phyloP scores from a whole-genome alignment of 2,888 invertebrate genomes.

The Myathropa florea region DNA sequence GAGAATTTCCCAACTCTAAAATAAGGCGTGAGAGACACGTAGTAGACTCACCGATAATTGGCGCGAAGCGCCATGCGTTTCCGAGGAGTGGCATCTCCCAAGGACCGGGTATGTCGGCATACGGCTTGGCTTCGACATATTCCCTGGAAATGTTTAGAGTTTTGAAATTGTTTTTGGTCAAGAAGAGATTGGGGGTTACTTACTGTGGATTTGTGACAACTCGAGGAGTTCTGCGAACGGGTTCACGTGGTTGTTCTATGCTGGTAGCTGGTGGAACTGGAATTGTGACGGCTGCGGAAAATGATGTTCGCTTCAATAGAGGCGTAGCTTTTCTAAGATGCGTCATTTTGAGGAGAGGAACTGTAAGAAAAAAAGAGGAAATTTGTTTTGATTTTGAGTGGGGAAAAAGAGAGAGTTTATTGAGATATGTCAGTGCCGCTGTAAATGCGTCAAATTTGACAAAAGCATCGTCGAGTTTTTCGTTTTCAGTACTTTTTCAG shows the following conservation, averaged over 20 bases:
- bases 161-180: background rate
- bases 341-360: conserved; percentile 44
- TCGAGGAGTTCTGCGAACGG: background rate
- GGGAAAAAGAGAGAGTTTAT: too few species aligned
- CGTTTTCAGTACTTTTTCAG: too few species aligned
- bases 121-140: conserved; percentile 80
- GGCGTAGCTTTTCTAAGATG: conserved; percentile 75
- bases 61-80: conserved; percentile 91
- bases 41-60: conserved; percentile 83
- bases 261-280: conserved; percentile 39
- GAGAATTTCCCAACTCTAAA: background rate
- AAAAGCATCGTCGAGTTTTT: too few species aligned
- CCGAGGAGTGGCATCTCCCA: conserved; percentile 87
- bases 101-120: conserved; percentile 88
- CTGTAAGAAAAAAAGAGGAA: background rate
- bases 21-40: background rate
- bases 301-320: conserved; percentile 76
- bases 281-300: conserved; percentile 74
- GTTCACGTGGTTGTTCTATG: conserved; percentile 19
- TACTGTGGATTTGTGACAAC: conserved; percentile 29
- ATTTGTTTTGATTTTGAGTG: background rate
- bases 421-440: too few species aligned
- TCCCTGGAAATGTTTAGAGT: conserved; percentile 47
- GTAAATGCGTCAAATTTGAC: too few species aligned
- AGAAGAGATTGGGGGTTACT: conserved; percentile 12